phyloP scores from a whole-genome alignment of 2,888 invertebrate species.

The Polydesmus complanatus region DNA sequence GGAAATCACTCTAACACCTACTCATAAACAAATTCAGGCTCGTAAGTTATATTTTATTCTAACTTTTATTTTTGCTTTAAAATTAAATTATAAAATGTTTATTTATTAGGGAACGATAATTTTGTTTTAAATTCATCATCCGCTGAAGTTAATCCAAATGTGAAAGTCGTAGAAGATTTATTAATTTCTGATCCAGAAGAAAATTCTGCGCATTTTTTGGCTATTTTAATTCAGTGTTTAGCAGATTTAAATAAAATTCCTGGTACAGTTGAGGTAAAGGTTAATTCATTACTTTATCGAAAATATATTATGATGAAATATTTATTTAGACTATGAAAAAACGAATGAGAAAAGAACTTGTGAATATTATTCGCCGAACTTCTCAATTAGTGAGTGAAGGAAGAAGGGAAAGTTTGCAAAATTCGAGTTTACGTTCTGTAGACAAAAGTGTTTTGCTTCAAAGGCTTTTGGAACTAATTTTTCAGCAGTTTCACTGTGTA shows the following conservation, averaged over 20 bases:
- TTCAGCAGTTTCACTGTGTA: conserved; percentile 69
- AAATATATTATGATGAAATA: too few species aligned
- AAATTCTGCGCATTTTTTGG: conserved; percentile 51
- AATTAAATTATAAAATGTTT: background rate
- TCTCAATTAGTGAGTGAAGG: conserved; percentile 59
- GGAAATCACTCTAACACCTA: conserved; percentile 24
- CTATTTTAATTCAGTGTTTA: conserved; percentile 65
- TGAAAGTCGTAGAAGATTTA: conserved; percentile 22
- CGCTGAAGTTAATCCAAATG: background rate
- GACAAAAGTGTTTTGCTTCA: conserved; percentile 25
- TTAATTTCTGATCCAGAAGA: conserved; percentile 28
- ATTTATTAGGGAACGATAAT: background rate
- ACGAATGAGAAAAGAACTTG: conserved; percentile 66
- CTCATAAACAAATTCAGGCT: conserved; percentile 9
- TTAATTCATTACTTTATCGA: background rate
- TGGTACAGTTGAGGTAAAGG: conserved; percentile 62
- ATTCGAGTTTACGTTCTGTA: background rate
- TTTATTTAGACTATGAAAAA: conserved; percentile 56
- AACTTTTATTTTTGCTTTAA: background rate
- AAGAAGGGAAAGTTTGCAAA: conserved; percentile 21
- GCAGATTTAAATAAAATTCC: conserved; percentile 67
- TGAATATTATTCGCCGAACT: conserved; percentile 62
- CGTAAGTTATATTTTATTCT: background rate
- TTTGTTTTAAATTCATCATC: conserved; percentile 3
- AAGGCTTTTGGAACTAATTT: conserved; percentile 55